Evolutionary conservation across 2,797 vertebrate genomes (phyloP).

Genomic region (Manis pentadactyla): DNA sequence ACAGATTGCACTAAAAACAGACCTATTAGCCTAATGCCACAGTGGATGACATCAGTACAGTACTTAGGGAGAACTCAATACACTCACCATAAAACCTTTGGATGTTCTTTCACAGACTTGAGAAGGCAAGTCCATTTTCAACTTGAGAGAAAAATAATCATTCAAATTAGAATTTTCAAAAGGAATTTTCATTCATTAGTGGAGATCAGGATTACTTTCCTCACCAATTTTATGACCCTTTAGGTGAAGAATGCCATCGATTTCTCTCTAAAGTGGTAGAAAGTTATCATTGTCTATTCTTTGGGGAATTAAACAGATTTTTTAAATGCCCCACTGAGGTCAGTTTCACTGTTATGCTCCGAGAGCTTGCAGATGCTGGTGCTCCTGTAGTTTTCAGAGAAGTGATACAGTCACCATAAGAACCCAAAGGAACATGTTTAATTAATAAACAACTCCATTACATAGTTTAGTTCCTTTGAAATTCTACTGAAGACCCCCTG

Average conservation of each 20-base stretch:
- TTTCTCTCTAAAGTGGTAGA: not conserved
- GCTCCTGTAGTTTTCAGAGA: not conserved
- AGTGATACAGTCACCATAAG: not conserved
- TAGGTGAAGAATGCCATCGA: not conserved
- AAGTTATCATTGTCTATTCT: not conserved
- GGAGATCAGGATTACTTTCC: not conserved
- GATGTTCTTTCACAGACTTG: not conserved
- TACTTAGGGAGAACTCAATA: not conserved
- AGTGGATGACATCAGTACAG: not conserved
- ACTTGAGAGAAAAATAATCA: not conserved
- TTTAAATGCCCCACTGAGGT: not conserved
- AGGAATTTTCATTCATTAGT: not conserved
- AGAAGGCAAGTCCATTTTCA: not conserved
- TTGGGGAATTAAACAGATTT: constrained; percentile 7
- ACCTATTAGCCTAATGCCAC: not conserved
- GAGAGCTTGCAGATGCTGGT: not conserved
- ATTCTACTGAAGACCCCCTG: not conserved
- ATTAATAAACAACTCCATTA: not conserved
- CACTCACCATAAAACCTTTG: not conserved
- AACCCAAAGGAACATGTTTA: constrained; percentile 21
- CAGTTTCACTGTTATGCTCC: constrained; percentile 20
- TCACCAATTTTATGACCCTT: not conserved
- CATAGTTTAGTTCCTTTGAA: not conserved
- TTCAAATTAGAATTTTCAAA: not conserved
- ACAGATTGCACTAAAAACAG: constrained; percentile 14